These are phyloP conservation scores for Notolepis coatsorum DNA, from an alignment of 2,797 vertebrate species.

Conservation along the genomic window DNA sequence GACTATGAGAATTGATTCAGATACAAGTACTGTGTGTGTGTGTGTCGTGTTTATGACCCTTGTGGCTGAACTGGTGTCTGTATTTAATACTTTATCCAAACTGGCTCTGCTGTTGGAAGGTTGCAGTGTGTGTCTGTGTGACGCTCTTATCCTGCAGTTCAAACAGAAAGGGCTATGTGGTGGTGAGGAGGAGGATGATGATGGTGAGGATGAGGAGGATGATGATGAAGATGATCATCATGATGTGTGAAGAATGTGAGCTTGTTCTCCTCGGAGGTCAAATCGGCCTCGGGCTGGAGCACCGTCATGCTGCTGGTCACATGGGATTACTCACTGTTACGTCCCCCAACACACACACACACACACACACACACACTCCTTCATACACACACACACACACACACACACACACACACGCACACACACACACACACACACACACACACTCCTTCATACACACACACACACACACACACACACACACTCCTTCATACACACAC, in stretches of 20 bases:
- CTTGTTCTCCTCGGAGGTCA: constrained; percentile 40
- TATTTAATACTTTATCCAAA: too few relatives aligned
- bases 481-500: too few relatives aligned
- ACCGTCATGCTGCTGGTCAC: constrained; percentile 65
- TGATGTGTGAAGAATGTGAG: neutral
- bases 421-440: too few relatives aligned
- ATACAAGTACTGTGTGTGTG: neutral
- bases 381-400: constrained; percentile 18
- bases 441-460: neutral
- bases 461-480: neutral
- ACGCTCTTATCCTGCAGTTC: neutral
- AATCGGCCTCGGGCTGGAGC: constrained; percentile 29
- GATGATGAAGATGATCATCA: too few relatives aligned
- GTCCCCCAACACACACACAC: constrained; percentile 18
- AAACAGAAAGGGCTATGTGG: neutral
- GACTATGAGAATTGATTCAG: neutral
- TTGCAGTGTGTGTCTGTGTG: neutral
- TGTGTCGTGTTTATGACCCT: neutral
- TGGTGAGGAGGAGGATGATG: too few relatives aligned
- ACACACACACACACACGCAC: neutral
- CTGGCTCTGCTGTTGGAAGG: too few relatives aligned
- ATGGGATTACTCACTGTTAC: constrained; percentile 42
- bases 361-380: constrained; percentile 8
- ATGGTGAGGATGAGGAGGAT: too few relatives aligned
- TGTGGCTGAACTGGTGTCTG: too few relatives aligned